These are phyloP conservation scores for Gallinago stenura DNA, from an alignment of 2,797 vertebrate genomes.

Conservation along the genomic window DNA sequence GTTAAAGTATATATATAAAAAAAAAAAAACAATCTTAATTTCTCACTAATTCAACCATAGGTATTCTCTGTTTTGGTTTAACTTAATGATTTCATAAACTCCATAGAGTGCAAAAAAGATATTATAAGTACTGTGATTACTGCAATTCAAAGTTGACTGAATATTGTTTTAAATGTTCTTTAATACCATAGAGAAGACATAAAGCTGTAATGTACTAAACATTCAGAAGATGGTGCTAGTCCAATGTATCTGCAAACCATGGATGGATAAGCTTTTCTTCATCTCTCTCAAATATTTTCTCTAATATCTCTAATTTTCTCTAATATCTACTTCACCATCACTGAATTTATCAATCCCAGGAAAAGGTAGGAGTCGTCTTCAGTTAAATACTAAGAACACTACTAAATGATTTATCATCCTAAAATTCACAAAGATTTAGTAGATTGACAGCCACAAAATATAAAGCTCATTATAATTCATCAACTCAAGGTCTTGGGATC, in stretches of 20 bases:
- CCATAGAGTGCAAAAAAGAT: background rate
- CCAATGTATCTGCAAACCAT: conserved; percentile 29
- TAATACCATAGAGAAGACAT: background rate
- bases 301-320: background rate
- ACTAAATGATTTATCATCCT: background rate
- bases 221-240: conserved; percentile 73
- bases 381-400: background rate
- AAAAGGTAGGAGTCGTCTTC: background rate
- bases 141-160: background rate
- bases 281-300: background rate
- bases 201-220: conserved; percentile 60
- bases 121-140: background rate
- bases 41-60: background rate
- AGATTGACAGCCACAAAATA: background rate
- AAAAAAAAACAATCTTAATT: background rate
- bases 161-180: background rate
- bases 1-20: background rate
- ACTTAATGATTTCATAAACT: background rate
- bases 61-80: background rate
- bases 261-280: conserved; percentile 1
- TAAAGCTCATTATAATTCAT: background rate
- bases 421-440: background rate
- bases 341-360: background rate
- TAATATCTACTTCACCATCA: background rate
- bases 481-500: background rate